Evolutionary conservation across 2,113 vertebrate genomes (phyloP).

Genomic region (Stictonetta naevosa): DNA sequence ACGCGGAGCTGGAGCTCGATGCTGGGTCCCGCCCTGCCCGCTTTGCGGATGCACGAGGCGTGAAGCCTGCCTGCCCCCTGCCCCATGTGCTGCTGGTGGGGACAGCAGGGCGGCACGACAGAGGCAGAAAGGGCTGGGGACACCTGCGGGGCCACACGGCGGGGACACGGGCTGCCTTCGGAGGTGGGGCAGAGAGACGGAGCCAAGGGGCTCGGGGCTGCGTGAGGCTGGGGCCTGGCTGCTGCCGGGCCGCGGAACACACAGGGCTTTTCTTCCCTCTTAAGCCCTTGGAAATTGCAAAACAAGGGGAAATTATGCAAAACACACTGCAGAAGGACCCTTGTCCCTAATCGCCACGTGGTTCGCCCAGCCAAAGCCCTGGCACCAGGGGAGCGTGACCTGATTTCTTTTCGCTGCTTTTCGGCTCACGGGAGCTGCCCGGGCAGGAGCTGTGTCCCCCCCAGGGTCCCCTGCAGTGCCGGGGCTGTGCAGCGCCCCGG

Average conservation of each 20-base stretch:
- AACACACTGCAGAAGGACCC: conserved; percentile 48
- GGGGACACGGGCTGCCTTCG: accelerated
- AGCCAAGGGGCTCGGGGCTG: background rate
- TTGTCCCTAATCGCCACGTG: conserved; percentile 47
- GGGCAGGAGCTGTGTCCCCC: background rate
- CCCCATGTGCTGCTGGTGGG: background rate
- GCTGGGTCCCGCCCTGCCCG: accelerated
- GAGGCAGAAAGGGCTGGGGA: background rate
- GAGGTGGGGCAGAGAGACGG: accelerated
- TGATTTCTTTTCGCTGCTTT: background rate
- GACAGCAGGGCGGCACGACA: background rate
- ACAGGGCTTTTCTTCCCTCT: conserved; percentile 9
- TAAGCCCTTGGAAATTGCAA: conserved; percentile 38
- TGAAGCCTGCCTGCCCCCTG: too few relatives aligned
- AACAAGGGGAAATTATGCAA: conserved; percentile 61
- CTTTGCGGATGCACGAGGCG: background rate
- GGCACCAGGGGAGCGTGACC: conserved; percentile 33
- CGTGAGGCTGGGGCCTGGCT: background rate
- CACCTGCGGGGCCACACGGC: accelerated
- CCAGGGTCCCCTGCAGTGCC: accelerated
- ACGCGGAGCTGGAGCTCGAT: background rate
- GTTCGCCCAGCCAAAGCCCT: conserved; percentile 24
- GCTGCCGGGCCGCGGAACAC: background rate
- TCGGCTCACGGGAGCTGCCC: background rate
- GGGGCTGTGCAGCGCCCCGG: background rate